Evolutionary conservation across 2,888 invertebrate genomes (phyloP).

Genomic region (Synanthedon andrenaeformis): DNA sequence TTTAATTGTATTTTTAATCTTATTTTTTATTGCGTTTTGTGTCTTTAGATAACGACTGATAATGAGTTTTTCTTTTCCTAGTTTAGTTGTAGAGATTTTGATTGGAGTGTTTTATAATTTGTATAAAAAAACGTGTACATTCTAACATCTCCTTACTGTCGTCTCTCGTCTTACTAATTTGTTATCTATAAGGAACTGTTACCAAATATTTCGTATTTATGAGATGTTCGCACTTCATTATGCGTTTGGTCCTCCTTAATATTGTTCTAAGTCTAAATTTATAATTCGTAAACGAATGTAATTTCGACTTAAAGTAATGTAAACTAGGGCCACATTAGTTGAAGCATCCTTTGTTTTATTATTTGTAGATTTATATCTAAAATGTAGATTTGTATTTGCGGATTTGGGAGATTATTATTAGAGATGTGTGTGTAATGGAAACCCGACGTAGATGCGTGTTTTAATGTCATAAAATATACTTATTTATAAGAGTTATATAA

Average conservation of each 20-base stretch:
- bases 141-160: conserved; percentile 38
- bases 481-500: conserved; percentile 19
- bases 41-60: conserved; percentile 1
- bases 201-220: conserved; percentile 69
- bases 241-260: neutral
- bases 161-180: conserved; percentile 16
- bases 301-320: neutral
- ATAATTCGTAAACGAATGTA: neutral
- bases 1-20: conserved; percentile 27
- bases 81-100: conserved; percentile 35
- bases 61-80: conserved; percentile 2
- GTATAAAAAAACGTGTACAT: conserved; percentile 30
- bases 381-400: conserved; percentile 14
- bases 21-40: conserved; percentile 12
- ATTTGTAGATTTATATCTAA: conserved; percentile 31
- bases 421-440: conserved; percentile 10
- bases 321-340: neutral
- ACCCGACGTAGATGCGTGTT: conserved; percentile 10
- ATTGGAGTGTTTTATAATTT: conserved; percentile 42
- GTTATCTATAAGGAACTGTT: conserved; percentile 59
- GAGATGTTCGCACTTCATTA: conserved; percentile 12
- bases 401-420: conserved; percentile 23
- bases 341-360: conserved; percentile 18
- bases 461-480: conserved; percentile 9
- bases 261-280: neutral